Evolutionary conservation across 1,140 invertebrate species (phyloP), one percentile per base, ranked within the genome.

Genomic region (Lutraria rhynchaena): DNA sequence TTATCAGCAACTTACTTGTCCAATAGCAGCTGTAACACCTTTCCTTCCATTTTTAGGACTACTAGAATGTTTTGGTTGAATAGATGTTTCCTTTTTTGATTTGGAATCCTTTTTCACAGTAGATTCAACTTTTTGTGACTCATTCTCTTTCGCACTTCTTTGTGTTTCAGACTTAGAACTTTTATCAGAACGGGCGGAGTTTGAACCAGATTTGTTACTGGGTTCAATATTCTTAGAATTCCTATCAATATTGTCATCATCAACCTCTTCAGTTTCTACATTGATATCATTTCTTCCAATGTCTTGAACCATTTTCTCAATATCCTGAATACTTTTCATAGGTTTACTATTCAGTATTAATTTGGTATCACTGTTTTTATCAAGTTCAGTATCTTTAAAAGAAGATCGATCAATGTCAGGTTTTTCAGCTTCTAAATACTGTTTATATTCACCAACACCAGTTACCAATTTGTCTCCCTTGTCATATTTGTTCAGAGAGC

Each of bases 341-440:
- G 51, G 2, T 35, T 70, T 44, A 49, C 24, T 29, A 60, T 44
- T 24, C 24, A 46, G 22, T 19, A n/a, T 46, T 67, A 17, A 60
- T 57, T 67, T 53, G 17, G 24, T 19, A 22, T 65, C 29, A 49
- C 4, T 37, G 19, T 70, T 53, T 61, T 35, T 70, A 41, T 81
- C 44, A 15, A 2, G 41, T 19, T 51, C 37, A 31, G 9, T 27
- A 11, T 75, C 53, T 41, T 41, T 41, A 41, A 7, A 5, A 41
- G 37, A 15, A 5, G 15, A 5, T 41, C 15, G 5, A 24, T 85
- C 87, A 27, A 83, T 49, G 67, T 87, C 83, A 27, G 87, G 87
- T 69, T 76, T 85, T 53, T 88, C 87, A 5, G 87, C 87, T 73
- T 85, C 41, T 63, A 88, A 65, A 58, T 85, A 88, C 44, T 81